Evolutionary conservation across 53 echinoderm and acorn worm species (phyloP), one percentile per base, ranked within the genome.

Genomic region (Echinometra lucunter): DNA sequence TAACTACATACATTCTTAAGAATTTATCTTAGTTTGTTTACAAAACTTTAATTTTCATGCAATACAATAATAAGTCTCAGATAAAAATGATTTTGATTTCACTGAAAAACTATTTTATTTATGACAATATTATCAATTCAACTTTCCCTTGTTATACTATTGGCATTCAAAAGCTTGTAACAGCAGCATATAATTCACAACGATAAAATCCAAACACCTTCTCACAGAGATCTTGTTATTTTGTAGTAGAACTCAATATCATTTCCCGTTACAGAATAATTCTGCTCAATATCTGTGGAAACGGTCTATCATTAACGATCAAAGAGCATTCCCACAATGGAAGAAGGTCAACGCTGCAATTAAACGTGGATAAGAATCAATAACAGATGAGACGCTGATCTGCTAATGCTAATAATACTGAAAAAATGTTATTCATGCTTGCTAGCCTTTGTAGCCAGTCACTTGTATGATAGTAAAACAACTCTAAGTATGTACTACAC

Each of bases 321-420:
- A 27, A 81, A 49, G n/a, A 49, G n/a, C 49, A 49, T 4, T 85
- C 10, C 28, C 13, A 49, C 17, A n/a, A 47, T 2, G 49, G 45
- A 85, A n/a, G 49, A 85, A 85, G 85, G 85, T 85, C 85, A 85
- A n/a, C 28, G 0, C 47, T 28, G 85, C 49, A 85, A 85, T 85
- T 85, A 53, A 27, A 85, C n/a, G 25, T 49, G 85, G 53, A 49
- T 2, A 45, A 47, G 49, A 85, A 85, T 85, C 85, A 49, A 85
- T 85, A 85, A n/a, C 49, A 85, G 25, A 85, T 85, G 49, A 49
- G 27, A 85, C 15, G 12, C 25, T 47, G 47, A 30, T 85, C 47
- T n/a, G 0, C 27, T 85, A n/a, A 85, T 85, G n/a, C 85, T 12
- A 85, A 10, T 49, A 9, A 27, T 47, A 85, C 49, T n/a, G 6